Evolutionary conservation across 2,797 vertebrate species (phyloP).

Genomic region (Bryconaethiops microstoma): DNA sequence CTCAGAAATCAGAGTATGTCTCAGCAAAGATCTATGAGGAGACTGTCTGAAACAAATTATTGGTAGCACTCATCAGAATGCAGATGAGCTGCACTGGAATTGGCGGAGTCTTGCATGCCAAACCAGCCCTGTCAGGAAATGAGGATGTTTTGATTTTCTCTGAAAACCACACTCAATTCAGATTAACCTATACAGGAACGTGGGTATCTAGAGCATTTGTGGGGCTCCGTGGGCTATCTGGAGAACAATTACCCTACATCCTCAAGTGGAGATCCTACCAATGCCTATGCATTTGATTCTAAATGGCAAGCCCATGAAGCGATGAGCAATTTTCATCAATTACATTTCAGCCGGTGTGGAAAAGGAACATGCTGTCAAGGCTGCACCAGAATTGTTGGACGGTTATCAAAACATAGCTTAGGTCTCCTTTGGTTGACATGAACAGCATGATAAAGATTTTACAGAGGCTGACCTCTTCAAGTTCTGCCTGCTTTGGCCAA

Average conservation of each 20-base stretch:
- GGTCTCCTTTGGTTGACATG: slow-evolving; percentile 49
- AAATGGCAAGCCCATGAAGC: slow-evolving; percentile 38
- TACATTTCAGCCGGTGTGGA: slow-evolving; percentile 41
- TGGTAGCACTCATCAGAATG: slow-evolving; percentile 77
- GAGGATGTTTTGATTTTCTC: slow-evolving; percentile 80
- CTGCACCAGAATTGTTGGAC: slow-evolving; percentile 39
- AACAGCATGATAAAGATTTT: slow-evolving; percentile 56
- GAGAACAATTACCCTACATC: slow-evolving; percentile 77
- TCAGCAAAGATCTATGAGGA: slow-evolving; percentile 70
- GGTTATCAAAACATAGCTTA: slow-evolving; percentile 54
- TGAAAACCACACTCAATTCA: slow-evolving; percentile 78
- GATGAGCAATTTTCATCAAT: slow-evolving; percentile 56
- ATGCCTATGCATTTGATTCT: slow-evolving; percentile 58
- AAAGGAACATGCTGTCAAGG: slow-evolving; percentile 47
- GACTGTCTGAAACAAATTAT: slow-evolving; percentile 78
- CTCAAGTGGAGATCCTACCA: slow-evolving; percentile 61
- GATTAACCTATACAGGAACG: slow-evolving; percentile 82
- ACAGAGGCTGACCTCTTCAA: slow-evolving; percentile 44
- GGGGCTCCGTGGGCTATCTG: slow-evolving; percentile 76
- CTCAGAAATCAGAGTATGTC: slow-evolving; percentile 58
- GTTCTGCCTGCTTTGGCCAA: slow-evolving; percentile 32
- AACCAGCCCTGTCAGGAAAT: slow-evolving; percentile 81
- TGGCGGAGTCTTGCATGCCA: slow-evolving; percentile 73
- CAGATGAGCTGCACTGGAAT: slow-evolving; percentile 78
- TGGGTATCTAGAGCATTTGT: slow-evolving; percentile 71